Conservation (phyloP, 2,113 vertebrate genomes). For the Terrapene triunguis region DNA sequence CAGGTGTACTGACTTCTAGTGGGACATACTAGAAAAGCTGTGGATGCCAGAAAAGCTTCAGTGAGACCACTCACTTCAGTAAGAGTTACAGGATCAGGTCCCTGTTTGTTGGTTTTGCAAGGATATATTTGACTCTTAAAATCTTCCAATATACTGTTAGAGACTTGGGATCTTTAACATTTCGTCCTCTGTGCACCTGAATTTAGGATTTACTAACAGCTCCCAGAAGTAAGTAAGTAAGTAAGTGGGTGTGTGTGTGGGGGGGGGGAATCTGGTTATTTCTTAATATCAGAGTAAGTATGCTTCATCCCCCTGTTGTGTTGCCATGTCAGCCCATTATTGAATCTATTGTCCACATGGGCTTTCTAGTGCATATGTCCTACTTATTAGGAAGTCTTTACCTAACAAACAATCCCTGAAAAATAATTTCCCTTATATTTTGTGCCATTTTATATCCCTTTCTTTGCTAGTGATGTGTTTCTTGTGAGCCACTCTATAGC, state of each 20-base stretch:
- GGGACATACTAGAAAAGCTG: background rate
- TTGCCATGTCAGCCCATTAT: background rate
- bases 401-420: background rate
- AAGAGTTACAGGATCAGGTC: background rate
- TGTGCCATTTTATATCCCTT: background rate
- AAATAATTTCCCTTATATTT: background rate
- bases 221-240: background rate
- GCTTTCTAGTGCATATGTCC: background rate
- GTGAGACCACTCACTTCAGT: background rate
- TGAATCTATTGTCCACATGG: background rate
- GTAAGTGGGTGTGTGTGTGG: background rate
- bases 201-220: background rate
- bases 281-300: rapidly evolving
- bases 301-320: rapidly evolving
- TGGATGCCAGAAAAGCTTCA: background rate
- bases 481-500: background rate
- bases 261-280: background rate
- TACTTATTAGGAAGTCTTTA: background rate
- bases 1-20: background rate
- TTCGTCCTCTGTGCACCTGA: background rate
- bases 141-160: rapidly evolving
- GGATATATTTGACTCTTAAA: rapidly evolving
- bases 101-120: background rate
- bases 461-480: background rate
- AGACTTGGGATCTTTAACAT: background rate